phyloP scores from a whole-genome alignment of 1,140 invertebrate genomes.

The Lordiphosa collinella region DNA sequence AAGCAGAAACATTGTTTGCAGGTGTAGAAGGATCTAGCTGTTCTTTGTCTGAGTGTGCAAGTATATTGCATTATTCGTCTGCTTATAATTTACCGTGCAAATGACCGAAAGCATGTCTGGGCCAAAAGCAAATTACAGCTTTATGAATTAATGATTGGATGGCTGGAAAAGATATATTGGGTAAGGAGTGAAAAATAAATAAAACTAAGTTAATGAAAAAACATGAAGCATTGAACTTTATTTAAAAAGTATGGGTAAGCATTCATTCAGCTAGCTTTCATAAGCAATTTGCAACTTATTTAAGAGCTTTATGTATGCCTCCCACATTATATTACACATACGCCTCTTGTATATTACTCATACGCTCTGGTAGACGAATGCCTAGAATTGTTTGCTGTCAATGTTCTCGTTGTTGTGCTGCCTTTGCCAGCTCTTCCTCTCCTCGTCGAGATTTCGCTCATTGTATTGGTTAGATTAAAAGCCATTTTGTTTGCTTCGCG shows the following conservation, averaged over 20 bases:
- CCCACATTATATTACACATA: background rate
- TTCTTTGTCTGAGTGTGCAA: constrained; percentile 7
- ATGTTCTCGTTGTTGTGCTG: constrained; percentile 6
- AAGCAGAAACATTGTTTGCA: constrained; percentile 26
- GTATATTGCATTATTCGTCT: constrained; percentile 43
- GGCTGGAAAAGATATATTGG: too few relatives aligned
- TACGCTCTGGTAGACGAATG: constrained; percentile 21
- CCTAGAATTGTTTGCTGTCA: constrained; percentile 1
- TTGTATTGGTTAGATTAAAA: constrained; percentile 55
- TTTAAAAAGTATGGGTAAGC: too few relatives aligned
- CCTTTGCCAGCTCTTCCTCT: constrained; percentile 32
- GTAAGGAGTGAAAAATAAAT: too few relatives aligned
- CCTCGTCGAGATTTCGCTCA: constrained; percentile 19
- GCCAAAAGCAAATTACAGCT: constrained; percentile 55
- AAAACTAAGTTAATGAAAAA: too few relatives aligned
- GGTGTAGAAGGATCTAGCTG: constrained; percentile 20
- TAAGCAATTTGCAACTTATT: too few relatives aligned
- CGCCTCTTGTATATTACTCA: constrained; percentile 19
- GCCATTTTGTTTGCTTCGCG: constrained; percentile 49
- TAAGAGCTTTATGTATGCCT: background rate
- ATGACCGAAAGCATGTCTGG: constrained; percentile 50
- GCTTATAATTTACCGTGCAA: constrained; percentile 50
- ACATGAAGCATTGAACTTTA: too few relatives aligned
- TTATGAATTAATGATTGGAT: constrained; percentile 60
- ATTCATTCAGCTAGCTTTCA: too few relatives aligned